Conservation (phyloP, 2,113 vertebrate genomes). For the Psephotus haematonotus region DNA sequence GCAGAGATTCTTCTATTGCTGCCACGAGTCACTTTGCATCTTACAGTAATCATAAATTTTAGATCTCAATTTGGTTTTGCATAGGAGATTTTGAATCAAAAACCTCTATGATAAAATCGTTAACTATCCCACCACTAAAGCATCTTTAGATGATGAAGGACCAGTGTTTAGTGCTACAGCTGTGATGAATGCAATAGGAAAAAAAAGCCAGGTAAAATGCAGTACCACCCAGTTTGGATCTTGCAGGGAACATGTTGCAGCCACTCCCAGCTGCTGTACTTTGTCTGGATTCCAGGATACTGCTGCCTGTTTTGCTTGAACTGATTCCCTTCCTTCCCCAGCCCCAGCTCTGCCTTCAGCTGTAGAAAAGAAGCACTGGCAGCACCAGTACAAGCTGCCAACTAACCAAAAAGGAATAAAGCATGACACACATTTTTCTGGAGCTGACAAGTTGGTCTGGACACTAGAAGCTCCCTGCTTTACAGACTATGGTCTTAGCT, state of each 20-base stretch:
- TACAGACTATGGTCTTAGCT: background rate
- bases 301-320: background rate
- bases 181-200: background rate
- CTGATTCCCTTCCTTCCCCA: background rate
- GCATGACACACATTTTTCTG: background rate
- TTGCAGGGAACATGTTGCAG: background rate
- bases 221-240: background rate
- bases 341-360: background rate
- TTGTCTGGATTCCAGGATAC: background rate
- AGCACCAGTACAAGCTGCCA: background rate
- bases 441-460: background rate
- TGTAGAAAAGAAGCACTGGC: background rate
- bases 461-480: background rate
- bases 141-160: background rate
- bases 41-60: background rate
- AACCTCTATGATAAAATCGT: background rate
- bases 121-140: background rate
- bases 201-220: background rate
- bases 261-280: background rate
- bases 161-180: background rate
- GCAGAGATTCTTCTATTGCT: background rate
- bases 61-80: background rate
- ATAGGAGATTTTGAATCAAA: background rate
- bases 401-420: background rate
- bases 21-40: background rate